Evolutionary conservation across 2,113 vertebrate genomes (phyloP).

Genomic region (Poecile atricapillus): DNA sequence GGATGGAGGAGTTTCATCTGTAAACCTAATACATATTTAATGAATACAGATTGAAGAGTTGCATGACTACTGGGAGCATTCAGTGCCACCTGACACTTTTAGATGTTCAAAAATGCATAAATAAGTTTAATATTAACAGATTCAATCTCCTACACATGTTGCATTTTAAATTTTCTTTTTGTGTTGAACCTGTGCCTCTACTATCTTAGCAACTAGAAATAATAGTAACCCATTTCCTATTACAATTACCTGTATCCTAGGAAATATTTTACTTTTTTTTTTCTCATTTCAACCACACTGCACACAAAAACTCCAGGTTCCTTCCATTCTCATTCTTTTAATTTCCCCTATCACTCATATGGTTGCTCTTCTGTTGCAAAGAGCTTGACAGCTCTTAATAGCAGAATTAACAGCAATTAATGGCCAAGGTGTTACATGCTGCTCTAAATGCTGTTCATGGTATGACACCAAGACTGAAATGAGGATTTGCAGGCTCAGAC

Average conservation of each 20-base stretch:
- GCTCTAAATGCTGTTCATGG: neutral
- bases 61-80: neutral
- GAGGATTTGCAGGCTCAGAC: neutral
- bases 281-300: neutral
- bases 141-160: neutral
- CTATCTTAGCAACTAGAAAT: neutral
- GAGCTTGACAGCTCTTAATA: neutral
- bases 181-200: neutral
- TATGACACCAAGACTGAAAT: neutral
- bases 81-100: neutral
- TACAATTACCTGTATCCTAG: neutral
- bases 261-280: neutral
- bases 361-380: neutral
- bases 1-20: neutral
- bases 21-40: neutral
- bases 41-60: neutral
- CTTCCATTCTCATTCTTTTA: neutral
- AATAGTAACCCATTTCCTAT: neutral
- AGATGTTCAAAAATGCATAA: neutral
- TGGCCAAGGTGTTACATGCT: neutral
- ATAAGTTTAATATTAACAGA: neutral
- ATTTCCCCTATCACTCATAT: neutral
- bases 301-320: neutral
- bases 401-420: neutral
- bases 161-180: neutral